Base-by-base conservation (phyloP, 2,113 vertebrate genomes). In the Aramus guarauna region DNA sequence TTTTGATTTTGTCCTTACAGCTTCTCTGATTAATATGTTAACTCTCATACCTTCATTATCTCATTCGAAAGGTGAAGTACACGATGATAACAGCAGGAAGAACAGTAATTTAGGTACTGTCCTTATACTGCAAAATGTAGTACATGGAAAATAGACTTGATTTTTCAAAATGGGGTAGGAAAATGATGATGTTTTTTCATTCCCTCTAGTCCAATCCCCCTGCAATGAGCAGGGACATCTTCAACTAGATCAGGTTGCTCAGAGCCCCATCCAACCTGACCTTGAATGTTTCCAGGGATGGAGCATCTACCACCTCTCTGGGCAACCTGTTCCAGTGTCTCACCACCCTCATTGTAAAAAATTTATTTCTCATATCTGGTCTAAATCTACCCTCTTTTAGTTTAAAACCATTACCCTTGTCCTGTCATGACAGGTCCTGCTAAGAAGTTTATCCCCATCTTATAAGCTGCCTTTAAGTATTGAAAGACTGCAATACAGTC, bases 1-100 rank as follows among this genome's bases (percentile, higher is more conserved):
- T 81, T 76, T 87, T 60, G 56, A 59, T 88, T 96, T 75, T 90
- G 39, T 89, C 84, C 58, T 84, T 66, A 39, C 43, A 67, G 22
- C 10, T 85, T 92, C 62, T 91, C 63, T 84, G 45, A 12, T 58
- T 45, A 79, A 85, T 43, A 79, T 0, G 5, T 93, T 91, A 94
- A 90, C 30, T 94, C 43, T 87, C 68, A 63, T 82, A 59, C 45
- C 52, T 90, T 79, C 41, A 85, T 85, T 83, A 80, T 71, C 71
- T 85, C 59, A 43, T 63, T 89, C 48, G 47, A 77, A 56, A 75
- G 56, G 15, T 84, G 87, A 90, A 62, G 18, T 60, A 73, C 47
- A 43, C 0, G 0, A 62, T 53, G 26, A 72, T 59, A 85, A 64
- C 37, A 69, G 18, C 36, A 67, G 77, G 50, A 94, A 82, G 37